phyloP scores from a whole-genome alignment of 2,888 invertebrate species.

The Amiota mariae region DNA sequence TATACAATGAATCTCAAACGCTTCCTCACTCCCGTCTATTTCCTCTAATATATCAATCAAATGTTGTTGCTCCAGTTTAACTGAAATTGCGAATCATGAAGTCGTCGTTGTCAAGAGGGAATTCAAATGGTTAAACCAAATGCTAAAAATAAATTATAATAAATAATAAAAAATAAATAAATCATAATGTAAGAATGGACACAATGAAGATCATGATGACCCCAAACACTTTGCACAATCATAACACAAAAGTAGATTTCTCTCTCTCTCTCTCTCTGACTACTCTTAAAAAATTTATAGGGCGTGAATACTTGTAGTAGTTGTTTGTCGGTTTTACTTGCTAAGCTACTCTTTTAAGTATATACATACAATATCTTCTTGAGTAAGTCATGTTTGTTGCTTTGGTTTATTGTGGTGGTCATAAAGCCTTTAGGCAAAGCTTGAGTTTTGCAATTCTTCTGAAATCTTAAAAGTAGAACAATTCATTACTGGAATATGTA shows the following conservation, averaged over 20 bases:
- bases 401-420: background rate
- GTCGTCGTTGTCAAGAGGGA: background rate
- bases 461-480: constrained; percentile 54
- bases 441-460: constrained; percentile 19
- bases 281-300: too few species aligned
- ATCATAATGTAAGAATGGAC: constrained; percentile 53
- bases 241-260: too few species aligned
- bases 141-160: constrained; percentile 12
- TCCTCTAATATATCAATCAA: constrained; percentile 39
- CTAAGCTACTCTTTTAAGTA: too few species aligned
- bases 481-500: constrained; percentile 44
- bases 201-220: constrained; percentile 54
- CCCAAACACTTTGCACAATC: too few species aligned
- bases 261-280: too few species aligned
- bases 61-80: constrained; percentile 53
- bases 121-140: constrained; percentile 10
- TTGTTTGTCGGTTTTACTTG: too few species aligned
- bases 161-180: constrained; percentile 29
- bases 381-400: background rate
- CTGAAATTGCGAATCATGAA: constrained; percentile 18
- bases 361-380: too few species aligned
- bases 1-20: background rate
- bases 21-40: too few species aligned
- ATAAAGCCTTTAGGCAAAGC: constrained; percentile 7
- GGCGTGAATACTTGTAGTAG: too few species aligned